phyloP scores from a whole-genome alignment of 2,113 vertebrate species.

The Cyprinus carpio region DNA sequence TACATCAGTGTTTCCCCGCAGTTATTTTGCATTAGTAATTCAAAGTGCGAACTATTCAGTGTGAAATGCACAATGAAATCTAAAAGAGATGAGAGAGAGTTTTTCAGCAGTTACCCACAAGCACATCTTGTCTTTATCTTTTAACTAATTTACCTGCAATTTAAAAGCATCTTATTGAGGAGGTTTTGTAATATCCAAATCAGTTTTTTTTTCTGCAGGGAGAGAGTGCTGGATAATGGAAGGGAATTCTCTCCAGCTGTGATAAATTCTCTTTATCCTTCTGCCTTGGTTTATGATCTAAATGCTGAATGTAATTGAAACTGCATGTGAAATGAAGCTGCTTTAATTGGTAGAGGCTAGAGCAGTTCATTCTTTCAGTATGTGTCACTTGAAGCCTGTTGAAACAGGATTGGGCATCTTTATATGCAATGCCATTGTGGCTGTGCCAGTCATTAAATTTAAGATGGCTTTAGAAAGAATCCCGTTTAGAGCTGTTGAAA shows the following conservation, averaged over 20 bases:
- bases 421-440: not conserved
- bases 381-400: constrained; percentile 16
- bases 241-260: not conserved
- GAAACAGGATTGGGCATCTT: not conserved
- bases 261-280: not conserved
- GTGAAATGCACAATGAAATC: not conserved
- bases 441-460: not conserved
- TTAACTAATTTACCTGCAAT: not conserved
- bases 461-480: constrained; percentile 16
- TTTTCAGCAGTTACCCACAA: not conserved
- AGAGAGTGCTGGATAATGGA: not conserved
- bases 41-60: too few relatives aligned
- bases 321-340: constrained; percentile 28
- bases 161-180: not conserved
- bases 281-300: constrained; percentile 17
- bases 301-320: constrained; percentile 27
- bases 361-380: not conserved
- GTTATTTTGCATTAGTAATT: not conserved
- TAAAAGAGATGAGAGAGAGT: not conserved
- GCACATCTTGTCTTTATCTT: not conserved
- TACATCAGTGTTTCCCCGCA: not conserved
- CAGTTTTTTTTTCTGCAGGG: not conserved
- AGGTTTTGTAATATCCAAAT: not conserved
- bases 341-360: not conserved
- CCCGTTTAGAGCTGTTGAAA: not conserved